Base-by-base conservation (phyloP, 1,140 invertebrate species). In the Olivierus martensii region DNA sequence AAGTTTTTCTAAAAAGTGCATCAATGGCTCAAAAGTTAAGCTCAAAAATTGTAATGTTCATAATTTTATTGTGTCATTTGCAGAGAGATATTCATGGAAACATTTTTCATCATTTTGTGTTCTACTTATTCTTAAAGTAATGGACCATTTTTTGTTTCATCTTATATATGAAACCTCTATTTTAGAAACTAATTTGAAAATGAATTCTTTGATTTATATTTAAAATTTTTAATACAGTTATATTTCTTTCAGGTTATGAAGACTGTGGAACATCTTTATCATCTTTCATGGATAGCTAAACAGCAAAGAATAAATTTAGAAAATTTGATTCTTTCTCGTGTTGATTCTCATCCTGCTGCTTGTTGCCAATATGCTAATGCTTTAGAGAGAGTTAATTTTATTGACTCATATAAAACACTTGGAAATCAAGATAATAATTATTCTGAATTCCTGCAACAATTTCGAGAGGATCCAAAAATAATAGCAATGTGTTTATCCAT, bases 271-370 rank as follows among this genome's bases (percentile, higher is more conserved):
- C 70, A 75, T 37, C 67, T 84, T n/a, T 76, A 78, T 21, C 81
- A 91, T 66, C 75, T 83, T 58, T 81, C 88, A 28, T 95, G 89
- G 87, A 79, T 93, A 50, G 85, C 83, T 42, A 80, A 84, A 3
- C 85, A 91, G 66, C 87, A 95, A 67, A 77, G 86, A 57, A 75
- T 84, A 36, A 88, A 87, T 66, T 72, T 94, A 4, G 83, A 88
- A 61, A 78, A 78, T 55, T 68, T 95, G 53, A 80, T 92, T 45
- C 73, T 83, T 15, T 79, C 82, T 7, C 73, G 78, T 55, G 79
- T 79, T 35, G 83, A 87, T 63, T 78, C 78, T 36, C 78, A 82
- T 35, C 81, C 83, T 2, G 75, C 80, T 48, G 73, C 77, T 35
- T 87, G 82, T 63, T 87, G 84, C 65, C 78, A 81, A 52, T 74